phyloP scores from a whole-genome alignment of 2,888 invertebrate species.

The Trichopria drosophilae region DNA sequence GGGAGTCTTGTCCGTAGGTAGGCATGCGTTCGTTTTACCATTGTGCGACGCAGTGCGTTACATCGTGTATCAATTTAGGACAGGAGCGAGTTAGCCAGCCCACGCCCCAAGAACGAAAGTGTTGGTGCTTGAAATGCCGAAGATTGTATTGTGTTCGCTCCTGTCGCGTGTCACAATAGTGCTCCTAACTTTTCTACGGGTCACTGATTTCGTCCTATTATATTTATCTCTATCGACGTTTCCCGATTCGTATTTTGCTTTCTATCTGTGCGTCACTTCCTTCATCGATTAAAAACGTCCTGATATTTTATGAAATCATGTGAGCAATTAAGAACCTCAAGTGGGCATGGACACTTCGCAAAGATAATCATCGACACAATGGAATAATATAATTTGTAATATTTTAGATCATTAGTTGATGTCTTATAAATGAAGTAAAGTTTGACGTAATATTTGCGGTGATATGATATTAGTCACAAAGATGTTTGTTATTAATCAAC shows the following conservation, averaged over 20 bases:
- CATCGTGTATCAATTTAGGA: slow-evolving; percentile 45
- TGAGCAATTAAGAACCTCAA: too few relatives aligned
- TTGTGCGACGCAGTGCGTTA: slow-evolving; percentile 10
- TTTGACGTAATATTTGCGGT: too few relatives aligned
- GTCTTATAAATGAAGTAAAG: too few relatives aligned
- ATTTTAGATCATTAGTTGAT: not conserved
- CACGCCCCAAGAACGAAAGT: slow-evolving; percentile 45
- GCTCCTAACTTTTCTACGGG: slow-evolving; percentile 43
- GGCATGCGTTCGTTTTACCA: slow-evolving; percentile 18
- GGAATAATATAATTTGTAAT: not conserved
- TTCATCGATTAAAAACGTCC: too few relatives aligned
- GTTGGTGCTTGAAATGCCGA: slow-evolving; percentile 41
- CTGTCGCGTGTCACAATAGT: slow-evolving; percentile 34
- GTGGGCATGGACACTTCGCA: too few relatives aligned
- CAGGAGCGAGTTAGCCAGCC: slow-evolving; percentile 44
- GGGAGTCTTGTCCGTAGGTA: slow-evolving; percentile 18
- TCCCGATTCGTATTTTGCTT: slow-evolving; percentile 27
- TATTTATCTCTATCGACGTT: slow-evolving; percentile 20
- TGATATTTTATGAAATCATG: too few relatives aligned
- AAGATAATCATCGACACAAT: too few relatives aligned
- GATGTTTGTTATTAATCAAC: too few relatives aligned
- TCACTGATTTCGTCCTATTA: slow-evolving; percentile 43
- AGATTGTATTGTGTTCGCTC: slow-evolving; percentile 38
- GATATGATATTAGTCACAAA: too few relatives aligned
- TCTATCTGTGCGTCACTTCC: too few relatives aligned